Base-by-base conservation (phyloP, 1,140 invertebrate genomes). In the Vanessa tameamea region DNA sequence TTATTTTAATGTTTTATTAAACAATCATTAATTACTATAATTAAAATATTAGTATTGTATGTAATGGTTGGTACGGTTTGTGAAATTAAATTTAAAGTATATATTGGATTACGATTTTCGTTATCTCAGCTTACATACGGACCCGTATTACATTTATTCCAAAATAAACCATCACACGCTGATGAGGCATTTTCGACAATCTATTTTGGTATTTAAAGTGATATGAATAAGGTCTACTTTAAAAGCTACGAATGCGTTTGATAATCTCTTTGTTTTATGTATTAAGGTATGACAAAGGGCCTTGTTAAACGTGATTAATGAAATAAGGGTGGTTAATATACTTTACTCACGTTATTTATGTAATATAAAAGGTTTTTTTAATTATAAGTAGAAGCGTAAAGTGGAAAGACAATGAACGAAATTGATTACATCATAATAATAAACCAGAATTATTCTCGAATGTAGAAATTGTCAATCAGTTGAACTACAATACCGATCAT, bases 241-340 rank as follows among this genome's bases (percentile, higher is more conserved):
- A 61, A 11, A 37, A 14, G n/a, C 0, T 51, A 51, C 31, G 9
- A 7, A 31, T 37, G 14, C 15, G 15, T 57, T 9, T 12, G 55
- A 37, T 37, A 61, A 31, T 61, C 57, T 20, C 43, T 43, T 57
- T 72, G 20, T 61, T 66, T 61, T 15, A 43, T 66, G 51, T 66
- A 61, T 47, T 11, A 47, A 23, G 64, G 64, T 59, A 66, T 72
- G 71, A 72, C 64, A 66, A 72, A 72, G 71, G 71, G 71, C 66
- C 71, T 59, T 72, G 71, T 72, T 66, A 66, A 72, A 64, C 65
- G 64, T 72, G 70, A 72, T 72, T 72, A 72, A 72, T 72, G 53
- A 59, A 72, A 66, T 47, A 69, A 50, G 43, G 57, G n/a, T 37
- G 68, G 43, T 53, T 61, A 26, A 57, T 63, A 61, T 43, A 64